Evolutionary conservation across 2,888 invertebrate genomes (phyloP), one percentile per base, ranked within the genome.

Genomic region (Callosobruchus maculatus): DNA sequence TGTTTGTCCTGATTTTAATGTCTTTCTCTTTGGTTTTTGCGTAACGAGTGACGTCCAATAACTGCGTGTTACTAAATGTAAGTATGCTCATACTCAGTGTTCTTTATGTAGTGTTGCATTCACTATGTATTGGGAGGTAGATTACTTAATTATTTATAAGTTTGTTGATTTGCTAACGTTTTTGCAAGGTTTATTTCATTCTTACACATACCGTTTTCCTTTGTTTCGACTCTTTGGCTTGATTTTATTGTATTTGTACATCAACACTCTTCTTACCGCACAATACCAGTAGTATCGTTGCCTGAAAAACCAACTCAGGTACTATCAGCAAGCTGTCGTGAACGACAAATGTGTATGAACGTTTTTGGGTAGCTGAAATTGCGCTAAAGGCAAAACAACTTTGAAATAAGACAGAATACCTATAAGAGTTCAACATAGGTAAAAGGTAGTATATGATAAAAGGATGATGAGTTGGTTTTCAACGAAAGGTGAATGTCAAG

Each of bases 21-120:
- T 88, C 86, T 88, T 88, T 88, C 87, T 88, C 87, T 87, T 87
- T 88, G 87, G 87, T 87, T 88, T 86, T 87, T 88, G 87, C 87
- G 87, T 87, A 86, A 87, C 86, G 87, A 87, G 87, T 87, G 87
- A 85, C 86, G 86, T 85, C 86, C 85, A 21, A 84, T 87, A 86
- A 86, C 85, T 82, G 81, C 85, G 81, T 82, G 82, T 84, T 85
- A 84, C 82, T 84, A 86, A 86, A 86, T 87, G 87, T 87, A 87
- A 87, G 87, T 87, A 87, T 87, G 83, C 84, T 82, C 67, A 82
- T 76, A 81, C 31, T 71, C 79, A 78, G 78, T 80, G 80, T 80
- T 79, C 79, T 80, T 73, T 80, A 77, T 80, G 77, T 78, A 78
- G 78, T 81, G 67, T 66, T 71, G 49, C 67, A 67, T 74, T 76